These are phyloP conservation scores for Pocillopora meandrina DNA, from an alignment of 92 coral and sea anemone species.

Conservation along the genomic window DNA sequence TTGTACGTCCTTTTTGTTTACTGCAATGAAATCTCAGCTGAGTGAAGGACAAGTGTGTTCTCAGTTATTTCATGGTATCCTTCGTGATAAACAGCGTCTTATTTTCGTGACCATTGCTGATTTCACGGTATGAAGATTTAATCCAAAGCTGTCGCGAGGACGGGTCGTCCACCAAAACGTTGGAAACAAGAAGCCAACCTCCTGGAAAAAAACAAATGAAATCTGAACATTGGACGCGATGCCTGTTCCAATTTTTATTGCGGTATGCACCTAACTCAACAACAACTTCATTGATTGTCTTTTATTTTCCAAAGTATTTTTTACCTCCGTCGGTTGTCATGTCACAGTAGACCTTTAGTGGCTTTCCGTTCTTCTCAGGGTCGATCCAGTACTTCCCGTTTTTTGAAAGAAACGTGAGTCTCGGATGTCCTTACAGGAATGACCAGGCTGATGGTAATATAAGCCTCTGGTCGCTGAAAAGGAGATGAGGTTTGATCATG, in stretches of 20 bases:
- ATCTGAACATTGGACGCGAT: no score
- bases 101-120: background rate
- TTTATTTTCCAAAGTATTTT: no score
- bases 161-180: background rate
- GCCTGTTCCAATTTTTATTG: no score
- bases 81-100: background rate
- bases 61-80: slow-evolving; percentile 10
- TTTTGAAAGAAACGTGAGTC: background rate
- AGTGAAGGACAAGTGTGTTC: slow-evolving; percentile 8
- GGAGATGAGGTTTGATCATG: no score
- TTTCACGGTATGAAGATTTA: background rate
- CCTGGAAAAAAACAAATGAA: no score
- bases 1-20: slow-evolving; percentile 5
- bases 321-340: background rate
- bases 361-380: background rate
- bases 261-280: no score
- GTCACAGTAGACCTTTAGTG: background rate
- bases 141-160: background rate
- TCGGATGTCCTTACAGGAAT: background rate
- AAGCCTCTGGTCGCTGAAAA: background rate
- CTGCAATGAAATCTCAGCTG: slow-evolving; percentile 19
- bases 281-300: no score
- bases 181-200: no score
- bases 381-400: slow-evolving; percentile 9
- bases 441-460: background rate